Evolutionary conservation across 2,797 vertebrate species (phyloP), one percentile per base, ranked within the genome.

Genomic region (Trachurus trachurus): DNA sequence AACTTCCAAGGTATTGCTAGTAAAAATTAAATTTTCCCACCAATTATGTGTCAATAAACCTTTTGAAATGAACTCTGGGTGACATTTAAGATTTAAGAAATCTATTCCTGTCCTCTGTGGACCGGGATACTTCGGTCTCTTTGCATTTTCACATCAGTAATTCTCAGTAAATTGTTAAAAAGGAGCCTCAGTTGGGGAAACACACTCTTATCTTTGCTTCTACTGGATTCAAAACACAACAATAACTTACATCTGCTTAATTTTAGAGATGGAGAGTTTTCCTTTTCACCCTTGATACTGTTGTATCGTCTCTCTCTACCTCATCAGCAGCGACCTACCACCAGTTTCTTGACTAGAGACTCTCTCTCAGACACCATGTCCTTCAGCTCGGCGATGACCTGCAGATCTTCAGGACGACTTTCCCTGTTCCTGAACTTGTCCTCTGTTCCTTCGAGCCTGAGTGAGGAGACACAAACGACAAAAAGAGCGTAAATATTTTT

Each of bases 391-490:
- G 97, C 96, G 77, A 99, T 99, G 81, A 98, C 88, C 93, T 99
- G 97, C 87, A 99, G 91, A 68, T 99, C 98, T 91, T 99, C 98
- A 37, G 93, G 96, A 84, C 98, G 97, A 89, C 98, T 97, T 94
- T 99, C 98, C 90, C 98, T 95, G 95, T 96, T 98, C 88, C 96
- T 94, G 80, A 98, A 99, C 93, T 98, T 99, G 65, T 98, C 98
- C 94, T 99, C 98, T 67, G 98, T 97, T 90, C 98, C 98, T 93
- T 99, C 97, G 93, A 99, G 94, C 91, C 98, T 99, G 92, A 2
- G 17, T 1, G 9, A 70, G 0, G 40, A 31, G 17, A 60, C 17
- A 81, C 6, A n/a, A 56, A 1, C 21, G 7, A 76, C 0, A 65
- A 1, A 21, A 53, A 7, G 26, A 26, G 26, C 26, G 26, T 26